Evolutionary conservation across 2,797 vertebrate genomes (phyloP), one percentile per base, ranked within the genome.

Genomic region (Valencia hispanica): DNA sequence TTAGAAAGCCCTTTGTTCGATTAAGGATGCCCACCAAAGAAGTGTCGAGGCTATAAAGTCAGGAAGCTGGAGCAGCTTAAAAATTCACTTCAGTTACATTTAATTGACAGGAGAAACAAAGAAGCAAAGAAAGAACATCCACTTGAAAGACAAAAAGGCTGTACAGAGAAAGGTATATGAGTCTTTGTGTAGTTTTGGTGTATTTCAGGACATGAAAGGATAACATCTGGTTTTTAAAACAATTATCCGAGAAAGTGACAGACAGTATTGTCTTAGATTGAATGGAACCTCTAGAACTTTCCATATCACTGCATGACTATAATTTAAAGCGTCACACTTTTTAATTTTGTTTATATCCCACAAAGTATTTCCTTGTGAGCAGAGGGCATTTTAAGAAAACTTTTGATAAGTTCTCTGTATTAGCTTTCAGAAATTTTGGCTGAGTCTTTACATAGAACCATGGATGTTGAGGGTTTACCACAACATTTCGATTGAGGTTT

Each of bases 1-100:
- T 91, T 84, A 75, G 68, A 81, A 81, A 79, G 80, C 80, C 80
- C 83, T 91, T 87, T 43, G 81, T 86, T 84, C 79, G 59, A 84
- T 90, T 76, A 82, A 74, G 81, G 70, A 75, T 84, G 86, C 81
- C 79, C 77, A 90, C 80, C 78, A 77, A 84, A 86, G 63, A 71
- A 51, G 76, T 57, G 74, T 78, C 70, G 43, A 51, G 79, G 84
- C 75, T 74, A 73, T 68, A 69, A 83, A 84, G 77, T 61, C 78
- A 75, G 51, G 75, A 79, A 55, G 73, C 39, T 72, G n/a, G 30
- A 80, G 65, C 68, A 68, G 72, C 74, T 80, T 83, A 75, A 86
- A 86, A 88, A 85, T 79, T 74, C 34, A 57, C 75, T 80, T 81
- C 80, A 79, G 66, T 76, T 84, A 79, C 84, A 81, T 69, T 81